Conservation (phyloP, 2,888 invertebrate genomes). For the Gymnoscelis rufifasciata region DNA sequence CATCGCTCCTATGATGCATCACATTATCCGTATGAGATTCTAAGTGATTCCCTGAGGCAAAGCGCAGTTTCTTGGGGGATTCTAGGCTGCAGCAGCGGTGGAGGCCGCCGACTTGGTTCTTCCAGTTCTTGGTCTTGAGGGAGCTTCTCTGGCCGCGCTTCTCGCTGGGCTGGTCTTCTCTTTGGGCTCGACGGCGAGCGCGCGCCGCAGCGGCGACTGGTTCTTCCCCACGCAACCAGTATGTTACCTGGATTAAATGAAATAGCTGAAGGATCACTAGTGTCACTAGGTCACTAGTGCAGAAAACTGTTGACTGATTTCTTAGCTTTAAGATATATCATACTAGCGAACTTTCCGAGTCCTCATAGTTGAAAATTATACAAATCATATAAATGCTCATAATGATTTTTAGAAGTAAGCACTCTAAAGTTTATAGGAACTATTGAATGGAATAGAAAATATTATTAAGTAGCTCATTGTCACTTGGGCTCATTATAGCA, state of each 20-base stretch:
- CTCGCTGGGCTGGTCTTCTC: constrained; percentile 49
- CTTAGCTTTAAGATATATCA: too few species aligned
- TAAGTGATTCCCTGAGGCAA: constrained; percentile 84
- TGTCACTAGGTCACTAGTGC: too few species aligned
- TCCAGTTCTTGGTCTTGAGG: constrained; percentile 82
- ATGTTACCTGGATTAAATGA: constrained; percentile 80
- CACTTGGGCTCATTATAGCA: too few species aligned
- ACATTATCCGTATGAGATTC: constrained; percentile 77
- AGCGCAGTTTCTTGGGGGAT: constrained; percentile 89
- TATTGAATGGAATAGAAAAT: too few species aligned
- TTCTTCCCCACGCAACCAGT: constrained; percentile 90
- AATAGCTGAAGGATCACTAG: too few species aligned
- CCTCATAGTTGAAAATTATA: too few species aligned
- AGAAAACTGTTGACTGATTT: too few species aligned
- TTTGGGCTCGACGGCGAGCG: constrained; percentile 72
- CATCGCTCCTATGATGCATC: constrained; percentile 72
- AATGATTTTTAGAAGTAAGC: too few species aligned
- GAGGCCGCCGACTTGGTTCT: constrained; percentile 71
- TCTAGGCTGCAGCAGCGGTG: constrained; percentile 88
- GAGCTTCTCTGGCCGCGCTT: constrained; percentile 72
- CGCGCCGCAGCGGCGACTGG: constrained; percentile 72
- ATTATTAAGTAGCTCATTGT: too few species aligned
- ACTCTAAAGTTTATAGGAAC: too few species aligned
- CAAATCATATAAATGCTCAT: too few species aligned
- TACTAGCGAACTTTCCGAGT: too few species aligned